A percentile compares a stretch with the other conserved stretches of the same genome.
Conservation (phyloP, 2,113 vertebrate genomes). For the Pimephales promelas region DNA sequence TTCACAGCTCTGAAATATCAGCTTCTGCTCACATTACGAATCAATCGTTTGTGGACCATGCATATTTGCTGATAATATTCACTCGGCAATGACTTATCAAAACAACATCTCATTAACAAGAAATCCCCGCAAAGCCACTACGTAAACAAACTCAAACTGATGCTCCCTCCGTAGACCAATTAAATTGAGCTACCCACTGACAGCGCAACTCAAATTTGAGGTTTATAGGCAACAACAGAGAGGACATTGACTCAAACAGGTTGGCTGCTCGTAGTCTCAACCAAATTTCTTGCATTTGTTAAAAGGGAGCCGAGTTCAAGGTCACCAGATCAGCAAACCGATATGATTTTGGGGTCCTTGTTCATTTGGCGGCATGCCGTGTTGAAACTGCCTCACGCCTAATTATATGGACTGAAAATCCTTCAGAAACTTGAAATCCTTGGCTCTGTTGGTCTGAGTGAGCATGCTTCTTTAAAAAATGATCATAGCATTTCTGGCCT, state of each 20-base stretch:
- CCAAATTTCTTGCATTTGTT: background rate
- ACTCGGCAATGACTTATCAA: slow-evolving; percentile 27
- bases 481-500: slow-evolving; percentile 1
- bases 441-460: background rate
- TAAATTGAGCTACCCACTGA: slow-evolving; percentile 34
- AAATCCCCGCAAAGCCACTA: slow-evolving; percentile 29
- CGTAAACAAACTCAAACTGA: slow-evolving; percentile 35
- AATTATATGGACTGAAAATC: slow-evolving; percentile 11
- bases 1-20: background rate
- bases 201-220: background rate
- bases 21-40: background rate
- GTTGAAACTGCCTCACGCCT: background rate
- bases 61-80: slow-evolving; percentile 32
- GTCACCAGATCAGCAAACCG: background rate
- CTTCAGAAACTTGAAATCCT: background rate
- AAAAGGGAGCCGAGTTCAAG: background rate
- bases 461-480: background rate
- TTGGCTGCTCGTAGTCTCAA: background rate
- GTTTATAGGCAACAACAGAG: background rate
- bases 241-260: slow-evolving; percentile 16
- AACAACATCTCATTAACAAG: slow-evolving; percentile 42
- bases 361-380: background rate
- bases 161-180: slow-evolving; percentile 45
- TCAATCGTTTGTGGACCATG: background rate
- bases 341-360: background rate